These are phyloP conservation scores for Bicyclus anynana DNA, from an alignment of 1,140 invertebrate species.

Conservation along the genomic window DNA sequence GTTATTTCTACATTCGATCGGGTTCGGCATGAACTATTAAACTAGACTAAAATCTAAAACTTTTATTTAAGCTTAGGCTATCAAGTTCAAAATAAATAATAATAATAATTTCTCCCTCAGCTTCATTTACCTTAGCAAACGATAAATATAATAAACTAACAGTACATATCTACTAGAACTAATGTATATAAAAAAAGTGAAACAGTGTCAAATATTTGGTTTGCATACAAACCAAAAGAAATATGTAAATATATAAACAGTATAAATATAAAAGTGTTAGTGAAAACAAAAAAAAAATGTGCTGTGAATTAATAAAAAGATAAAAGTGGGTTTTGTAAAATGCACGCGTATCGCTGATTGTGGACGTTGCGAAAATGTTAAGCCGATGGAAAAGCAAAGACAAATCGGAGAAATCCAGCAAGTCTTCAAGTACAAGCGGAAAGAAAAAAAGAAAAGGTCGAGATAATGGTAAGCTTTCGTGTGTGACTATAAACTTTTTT, in stretches of 20 bases:
- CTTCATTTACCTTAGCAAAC: background rate
- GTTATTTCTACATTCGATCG: too few species aligned
- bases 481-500: background rate
- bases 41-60: too few species aligned
- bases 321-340: slow-evolving; percentile 26
- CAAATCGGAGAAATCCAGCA: slow-evolving; percentile 65
- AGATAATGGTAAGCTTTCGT: slow-evolving; percentile 55
- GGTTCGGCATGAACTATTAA: too few species aligned
- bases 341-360: slow-evolving; percentile 14
- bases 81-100: too few species aligned
- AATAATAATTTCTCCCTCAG: too few species aligned
- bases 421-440: slow-evolving; percentile 55
- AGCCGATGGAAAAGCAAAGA: slow-evolving; percentile 73
- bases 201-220: background rate
- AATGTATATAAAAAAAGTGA: slow-evolving; percentile 1
- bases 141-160: background rate
- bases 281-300: slow-evolving; percentile 14
- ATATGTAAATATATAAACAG: background rate
- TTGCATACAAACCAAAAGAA: background rate
- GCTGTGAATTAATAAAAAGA: slow-evolving; percentile 15
- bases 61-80: too few species aligned
- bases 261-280: slow-evolving; percentile 13
- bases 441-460: slow-evolving; percentile 70
- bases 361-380: slow-evolving; percentile 48
- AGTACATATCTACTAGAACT: slow-evolving; percentile 2